Evolutionary conservation across 2,888 invertebrate species (phyloP).

Genomic region (Sceliomorpha sp.): DNA sequence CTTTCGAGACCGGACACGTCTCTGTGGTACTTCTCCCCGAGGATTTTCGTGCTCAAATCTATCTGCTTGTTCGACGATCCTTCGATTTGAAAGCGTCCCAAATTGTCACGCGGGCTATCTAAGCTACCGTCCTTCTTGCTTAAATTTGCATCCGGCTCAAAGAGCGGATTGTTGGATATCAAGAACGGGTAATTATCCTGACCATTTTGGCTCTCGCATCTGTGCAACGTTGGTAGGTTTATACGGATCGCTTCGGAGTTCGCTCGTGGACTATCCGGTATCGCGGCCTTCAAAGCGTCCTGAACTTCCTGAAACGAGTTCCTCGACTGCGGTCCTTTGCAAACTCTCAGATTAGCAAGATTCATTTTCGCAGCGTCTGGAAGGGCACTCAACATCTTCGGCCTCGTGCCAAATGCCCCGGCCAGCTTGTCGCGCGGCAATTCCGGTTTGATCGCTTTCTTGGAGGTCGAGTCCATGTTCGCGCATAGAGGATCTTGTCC

Average conservation of each 20-base stretch:
- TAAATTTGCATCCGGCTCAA: conserved; percentile 66
- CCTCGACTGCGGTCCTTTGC: conserved; percentile 59
- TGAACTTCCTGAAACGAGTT: conserved; percentile 57
- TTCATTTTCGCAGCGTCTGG: conserved; percentile 66
- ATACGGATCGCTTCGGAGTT: conserved; percentile 70
- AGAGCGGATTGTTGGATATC: conserved; percentile 75
- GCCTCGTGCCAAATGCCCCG: conserved; percentile 63
- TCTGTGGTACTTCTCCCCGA: conserved; percentile 74
- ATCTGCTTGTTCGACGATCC: conserved; percentile 68
- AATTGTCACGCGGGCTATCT: conserved; percentile 70
- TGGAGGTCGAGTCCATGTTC: conserved; percentile 32
- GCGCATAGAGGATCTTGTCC: conserved; percentile 30
- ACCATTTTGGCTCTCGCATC: conserved; percentile 69
- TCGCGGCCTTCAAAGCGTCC: conserved; percentile 56
- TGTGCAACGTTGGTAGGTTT: conserved; percentile 69
- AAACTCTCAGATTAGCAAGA: conserved; percentile 54
- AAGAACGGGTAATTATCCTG: conserved; percentile 73
- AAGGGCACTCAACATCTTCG: conserved; percentile 62
- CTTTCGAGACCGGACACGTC: conserved; percentile 73
- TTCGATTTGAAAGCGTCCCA: conserved; percentile 71
- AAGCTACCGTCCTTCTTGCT: conserved; percentile 72
- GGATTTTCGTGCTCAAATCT: conserved; percentile 68
- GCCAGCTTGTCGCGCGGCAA: conserved; percentile 59
- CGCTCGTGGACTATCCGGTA: conserved; percentile 65
- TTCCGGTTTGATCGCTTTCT: conserved; percentile 60